Evolutionary conservation across 2,888 invertebrate species (phyloP), one percentile per base, ranked within the genome.

Genomic region (Herminia tarsipennalis): DNA sequence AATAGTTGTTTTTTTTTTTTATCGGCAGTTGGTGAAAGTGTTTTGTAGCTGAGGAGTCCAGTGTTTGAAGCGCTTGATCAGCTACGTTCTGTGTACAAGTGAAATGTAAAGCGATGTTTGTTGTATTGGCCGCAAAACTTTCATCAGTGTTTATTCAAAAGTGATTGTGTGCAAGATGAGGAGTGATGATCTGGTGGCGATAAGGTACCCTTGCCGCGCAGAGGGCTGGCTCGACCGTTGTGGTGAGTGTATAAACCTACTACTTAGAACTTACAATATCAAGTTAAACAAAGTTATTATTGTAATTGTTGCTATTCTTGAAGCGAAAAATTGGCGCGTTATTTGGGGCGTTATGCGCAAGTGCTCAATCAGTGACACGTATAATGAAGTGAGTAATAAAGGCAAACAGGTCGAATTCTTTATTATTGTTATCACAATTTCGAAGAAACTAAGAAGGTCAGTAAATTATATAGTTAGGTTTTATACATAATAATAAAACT

Each of bases 141-240:
- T 61, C 57, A 30, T 50, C 39, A 70, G 74, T 78, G 74, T 70
- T 67, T 73, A 44, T 61, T 63, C 41, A 58, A 27, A 67, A 69
- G 76, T 78, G 73, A 63, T 65, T 66, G 68, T 73, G 76, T 53
- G 46, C 66, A 83, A 80, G 59, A 88, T 88, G 88, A 85, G 75
- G 72, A 76, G 68, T 60, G 70, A 76, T 56, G 78, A 83, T 61
- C 54, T 66, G 58, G 60, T 86, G 52, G 79, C 81, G 61, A 91
- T 90, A 51, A 70, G 80, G 36, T 91, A 84, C 54, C 91, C 91
- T 14, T 91, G 91, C 66, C 84, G 89, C 29, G 91, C 83, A 10
- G 91, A 91, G 66, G 91, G 91, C 28, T 91, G 91, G 91, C 76
- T 91, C 13, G 82, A 90, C 50, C 78, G 86, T 86, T 91, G 88